Percentiles rank a stretch among this genome's conserved stretches.
Evolutionary conservation across 2,797 vertebrate species (phyloP).

Genomic region (Sebastes wilsoni): DNA sequence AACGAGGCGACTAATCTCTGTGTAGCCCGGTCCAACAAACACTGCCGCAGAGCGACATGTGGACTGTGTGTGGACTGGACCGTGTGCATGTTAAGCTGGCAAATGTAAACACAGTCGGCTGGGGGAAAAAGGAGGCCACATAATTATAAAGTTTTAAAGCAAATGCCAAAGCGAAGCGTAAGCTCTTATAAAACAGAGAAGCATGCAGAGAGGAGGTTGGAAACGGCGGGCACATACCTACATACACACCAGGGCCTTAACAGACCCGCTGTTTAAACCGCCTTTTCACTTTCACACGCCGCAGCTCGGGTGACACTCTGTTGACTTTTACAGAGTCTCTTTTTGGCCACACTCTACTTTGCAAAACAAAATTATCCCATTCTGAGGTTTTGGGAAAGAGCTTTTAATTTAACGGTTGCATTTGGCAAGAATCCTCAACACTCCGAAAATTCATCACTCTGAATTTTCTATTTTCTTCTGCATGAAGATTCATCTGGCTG

Average conservation of each 20-base stretch:
- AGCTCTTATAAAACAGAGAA: constrained; percentile 64
- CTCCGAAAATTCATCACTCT: constrained; percentile 62
- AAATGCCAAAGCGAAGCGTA: constrained; percentile 57
- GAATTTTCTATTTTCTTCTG: constrained; percentile 63
- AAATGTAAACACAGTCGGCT: constrained; percentile 70
- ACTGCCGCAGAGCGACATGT: constrained; percentile 54
- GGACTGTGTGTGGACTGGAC: constrained; percentile 57
- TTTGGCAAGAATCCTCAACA: constrained; percentile 63
- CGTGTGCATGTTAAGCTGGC: constrained; percentile 65
- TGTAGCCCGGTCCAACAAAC: constrained; percentile 62
- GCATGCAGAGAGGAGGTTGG: constrained; percentile 28
- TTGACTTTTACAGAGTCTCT: constrained; percentile 56
- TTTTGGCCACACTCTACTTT: constrained; percentile 46
- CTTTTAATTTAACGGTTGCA: constrained; percentile 72
- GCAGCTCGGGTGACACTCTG: constrained; percentile 44
- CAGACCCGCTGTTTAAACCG: constrained; percentile 49
- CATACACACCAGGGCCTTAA: constrained; percentile 22
- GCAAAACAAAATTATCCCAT: constrained; percentile 62
- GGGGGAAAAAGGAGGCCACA: constrained; percentile 38
- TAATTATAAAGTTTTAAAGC: constrained; percentile 75
- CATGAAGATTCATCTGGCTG: constrained; percentile 64
- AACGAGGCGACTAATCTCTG: constrained; percentile 72
- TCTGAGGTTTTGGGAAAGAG: constrained; percentile 63
- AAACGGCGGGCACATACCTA: constrained; percentile 34
- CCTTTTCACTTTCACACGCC: constrained; percentile 56